Conservation (phyloP, 2,113 vertebrate species). For the Nycticryphes semicollaris region DNA sequence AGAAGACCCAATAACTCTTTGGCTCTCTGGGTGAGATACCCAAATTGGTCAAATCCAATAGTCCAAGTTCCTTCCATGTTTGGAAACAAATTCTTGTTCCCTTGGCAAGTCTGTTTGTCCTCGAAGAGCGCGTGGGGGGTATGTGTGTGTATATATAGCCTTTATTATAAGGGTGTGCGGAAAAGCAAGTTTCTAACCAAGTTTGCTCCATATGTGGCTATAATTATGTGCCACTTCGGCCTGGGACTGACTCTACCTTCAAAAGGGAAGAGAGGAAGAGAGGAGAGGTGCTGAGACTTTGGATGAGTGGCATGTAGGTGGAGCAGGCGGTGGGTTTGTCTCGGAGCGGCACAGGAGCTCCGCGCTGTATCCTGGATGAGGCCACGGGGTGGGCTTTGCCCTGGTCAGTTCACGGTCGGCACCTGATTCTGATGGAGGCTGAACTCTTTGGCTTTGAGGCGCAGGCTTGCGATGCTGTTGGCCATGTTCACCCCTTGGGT, state of each 20-base stretch:
- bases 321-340: neutral
- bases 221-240: conserved; percentile 19
- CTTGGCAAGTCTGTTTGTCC: conserved; percentile 61
- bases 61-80: conserved; percentile 62
- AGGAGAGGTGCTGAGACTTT: conserved; percentile 2
- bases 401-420: conserved; percentile 81
- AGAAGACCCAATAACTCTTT: conserved; percentile 44
- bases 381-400: neutral
- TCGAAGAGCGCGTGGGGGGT: conserved; percentile 33
- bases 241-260: conserved; percentile 49
- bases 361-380: neutral
- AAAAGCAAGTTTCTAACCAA: conserved; percentile 53
- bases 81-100: conserved; percentile 54
- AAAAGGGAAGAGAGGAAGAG: neutral
- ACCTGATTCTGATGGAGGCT: conserved; percentile 84
- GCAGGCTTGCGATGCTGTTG: conserved; percentile 84
- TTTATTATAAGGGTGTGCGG: conserved; percentile 41
- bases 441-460: conserved; percentile 87
- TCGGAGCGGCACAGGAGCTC: neutral
- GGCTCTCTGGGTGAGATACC: conserved; percentile 14
- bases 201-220: conserved; percentile 55
- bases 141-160: conserved; percentile 52
- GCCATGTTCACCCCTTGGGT: conserved; percentile 83
- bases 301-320: neutral
- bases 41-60: conserved; percentile 57